Conservation (phyloP, 2,888 invertebrate genomes). For the Argyresthia albistria region DNA sequence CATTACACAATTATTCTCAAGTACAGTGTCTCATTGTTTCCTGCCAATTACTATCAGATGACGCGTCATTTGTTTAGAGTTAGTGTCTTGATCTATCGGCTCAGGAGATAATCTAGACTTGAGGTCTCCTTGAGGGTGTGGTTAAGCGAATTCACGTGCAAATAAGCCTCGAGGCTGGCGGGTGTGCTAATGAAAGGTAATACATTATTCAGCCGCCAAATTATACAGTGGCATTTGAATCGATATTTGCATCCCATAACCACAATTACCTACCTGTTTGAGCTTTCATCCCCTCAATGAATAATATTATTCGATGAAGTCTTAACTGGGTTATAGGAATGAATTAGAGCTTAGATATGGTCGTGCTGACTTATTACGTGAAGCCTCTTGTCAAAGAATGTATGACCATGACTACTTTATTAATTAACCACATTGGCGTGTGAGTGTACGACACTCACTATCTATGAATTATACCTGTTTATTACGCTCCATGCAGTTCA, state of each 20-base stretch:
- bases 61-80: no score
- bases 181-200: conserved; percentile 71
- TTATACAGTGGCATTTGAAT: conserved; percentile 71
- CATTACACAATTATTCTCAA: no score
- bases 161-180: conserved; percentile 64
- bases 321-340: neutral
- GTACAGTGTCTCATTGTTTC: no score
- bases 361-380: no score
- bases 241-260: conserved; percentile 68
- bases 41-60: no score
- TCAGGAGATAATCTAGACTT: conserved; percentile 49
- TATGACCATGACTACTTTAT: no score
- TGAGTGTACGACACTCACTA: no score
- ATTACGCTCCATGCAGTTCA: no score
- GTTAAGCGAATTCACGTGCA: conserved; percentile 69
- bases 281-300: conserved; percentile 5
- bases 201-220: conserved; percentile 71
- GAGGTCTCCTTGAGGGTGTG: conserved; percentile 53
- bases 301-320: neutral
- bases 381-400: no score
- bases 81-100: conserved; percentile 2
- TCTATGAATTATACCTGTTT: no score
- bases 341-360: no score
- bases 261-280: conserved; percentile 49
- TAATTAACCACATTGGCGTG: no score